phyloP scores from a whole-genome alignment of 2,113 vertebrate genomes.

The Nycticryphes semicollaris region DNA sequence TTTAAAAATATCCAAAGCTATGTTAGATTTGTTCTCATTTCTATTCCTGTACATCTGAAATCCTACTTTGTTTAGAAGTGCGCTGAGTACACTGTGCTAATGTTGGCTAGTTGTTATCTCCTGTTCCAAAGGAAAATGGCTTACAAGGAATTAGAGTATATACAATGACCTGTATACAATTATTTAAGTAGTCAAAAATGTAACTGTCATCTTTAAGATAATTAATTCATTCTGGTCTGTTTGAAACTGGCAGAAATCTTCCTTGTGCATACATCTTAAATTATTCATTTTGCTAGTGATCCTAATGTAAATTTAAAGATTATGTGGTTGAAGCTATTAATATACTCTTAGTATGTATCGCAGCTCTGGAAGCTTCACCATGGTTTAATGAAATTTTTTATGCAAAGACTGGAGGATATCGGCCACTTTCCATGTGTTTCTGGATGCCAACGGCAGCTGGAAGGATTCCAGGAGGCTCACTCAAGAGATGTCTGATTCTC shows the following conservation, averaged over 20 bases:
- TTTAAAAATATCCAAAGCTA: background rate
- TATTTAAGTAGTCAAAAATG: background rate
- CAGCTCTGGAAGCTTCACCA: background rate
- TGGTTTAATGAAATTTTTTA: background rate
- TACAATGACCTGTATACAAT: background rate
- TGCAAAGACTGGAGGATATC: background rate
- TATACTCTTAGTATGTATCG: background rate
- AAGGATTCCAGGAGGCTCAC: background rate
- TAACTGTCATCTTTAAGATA: background rate
- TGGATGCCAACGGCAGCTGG: background rate
- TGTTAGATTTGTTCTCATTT: background rate
- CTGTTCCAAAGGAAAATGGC: background rate
- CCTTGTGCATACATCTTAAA: background rate
- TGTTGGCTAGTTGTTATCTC: background rate
- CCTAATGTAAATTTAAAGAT: slow-evolving; percentile 5
- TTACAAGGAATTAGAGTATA: background rate
- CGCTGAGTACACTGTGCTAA: background rate
- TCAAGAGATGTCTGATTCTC: background rate
- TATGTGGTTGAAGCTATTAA: background rate
- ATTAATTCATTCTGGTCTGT: background rate
- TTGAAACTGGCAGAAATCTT: background rate
- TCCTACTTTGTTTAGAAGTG: slow-evolving; percentile 1
- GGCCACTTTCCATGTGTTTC: background rate
- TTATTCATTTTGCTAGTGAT: background rate
- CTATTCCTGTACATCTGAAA: background rate